Evolutionary conservation across 2,113 vertebrate genomes (phyloP), one percentile per base, ranked within the genome.

Genomic region (Atlantisia rogersi): DNA sequence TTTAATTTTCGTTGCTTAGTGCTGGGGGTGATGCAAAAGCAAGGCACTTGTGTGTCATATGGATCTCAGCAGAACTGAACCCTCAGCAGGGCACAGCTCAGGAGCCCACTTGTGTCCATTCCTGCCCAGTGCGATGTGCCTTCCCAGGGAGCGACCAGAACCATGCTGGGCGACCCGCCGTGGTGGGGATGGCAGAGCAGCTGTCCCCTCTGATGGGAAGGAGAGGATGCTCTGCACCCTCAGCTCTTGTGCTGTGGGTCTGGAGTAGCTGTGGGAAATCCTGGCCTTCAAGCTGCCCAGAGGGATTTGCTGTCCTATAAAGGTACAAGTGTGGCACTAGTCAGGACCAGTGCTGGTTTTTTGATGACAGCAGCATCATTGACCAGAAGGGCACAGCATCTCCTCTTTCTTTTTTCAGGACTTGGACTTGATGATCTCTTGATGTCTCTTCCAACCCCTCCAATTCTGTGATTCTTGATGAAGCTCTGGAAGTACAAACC

Each of bases 91-190:
- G 52, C 42, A 4, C 26, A 69, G 48, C 59, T 44, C 44, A 18
- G 53, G 39, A 70, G 14, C 15, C 25, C 31, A 2, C 5, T 37
- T 7, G n/a, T 52, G 32, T 37, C 63, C 44, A 5, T 16, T 71
- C 25, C 52, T 59, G 68, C 48, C 26, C 50, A 9, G 31, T 7
- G 12, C 3, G 10, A 28, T 35, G 26, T 0, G 0, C 62, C 15
- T 53, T 68, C 15, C 1, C 1, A 4, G 42, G 48, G 48, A 32
- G 13, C 15, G n/a, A 48, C 4, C 0, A 60, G 64, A 62, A 40
- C 15, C 17, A 16, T 25, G 48, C 25, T 40, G 32, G 83, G 28
- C 50, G 14, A 46, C 28, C 29, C 5, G 4, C 1, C 31, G n/a
- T 24, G 48, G n/a, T 85, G 53, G 40, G 37, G n/a, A 18, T 29